These are phyloP conservation scores for Ciconia boyciana DNA, from an alignment of 2,113 vertebrate species.

Conservation along the genomic window DNA sequence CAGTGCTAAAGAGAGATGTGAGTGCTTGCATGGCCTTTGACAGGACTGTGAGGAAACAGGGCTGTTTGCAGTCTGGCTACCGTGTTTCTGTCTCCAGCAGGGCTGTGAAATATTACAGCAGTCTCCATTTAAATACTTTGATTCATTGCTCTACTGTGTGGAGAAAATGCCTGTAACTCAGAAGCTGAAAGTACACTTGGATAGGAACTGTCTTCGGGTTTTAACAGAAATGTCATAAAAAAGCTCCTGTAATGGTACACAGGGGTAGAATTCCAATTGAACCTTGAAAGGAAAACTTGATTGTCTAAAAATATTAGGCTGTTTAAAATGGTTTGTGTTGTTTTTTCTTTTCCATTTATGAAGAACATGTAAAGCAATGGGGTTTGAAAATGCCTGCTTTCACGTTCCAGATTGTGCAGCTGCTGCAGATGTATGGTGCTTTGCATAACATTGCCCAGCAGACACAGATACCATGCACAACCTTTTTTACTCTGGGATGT, in stretches of 20 bases:
- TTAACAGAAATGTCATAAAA: neutral
- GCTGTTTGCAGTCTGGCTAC: neutral
- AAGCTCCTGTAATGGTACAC: neutral
- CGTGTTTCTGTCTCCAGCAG: neutral
- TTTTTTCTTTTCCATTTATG: neutral
- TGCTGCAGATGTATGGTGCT: neutral
- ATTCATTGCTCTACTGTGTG: neutral
- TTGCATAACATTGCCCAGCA: neutral
- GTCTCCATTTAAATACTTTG: neutral
- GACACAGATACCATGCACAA: neutral
- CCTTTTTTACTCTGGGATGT: neutral
- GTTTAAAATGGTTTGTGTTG: neutral
- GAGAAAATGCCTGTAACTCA: neutral
- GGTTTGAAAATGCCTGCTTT: neutral
- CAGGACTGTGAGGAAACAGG: neutral
- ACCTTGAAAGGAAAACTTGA: neutral
- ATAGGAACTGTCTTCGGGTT: neutral
- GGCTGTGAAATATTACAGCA: neutral
- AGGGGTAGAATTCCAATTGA: neutral
- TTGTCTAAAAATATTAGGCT: neutral
- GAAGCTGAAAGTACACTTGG: neutral
- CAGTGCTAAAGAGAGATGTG: neutral
- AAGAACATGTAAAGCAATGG: neutral
- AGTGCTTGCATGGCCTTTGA: neutral
- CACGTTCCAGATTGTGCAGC: neutral